Evolutionary conservation across 2,113 vertebrate species (phyloP), one percentile per base, ranked within the genome.

Genomic region (Brachyhypopomus gauderio): DNA sequence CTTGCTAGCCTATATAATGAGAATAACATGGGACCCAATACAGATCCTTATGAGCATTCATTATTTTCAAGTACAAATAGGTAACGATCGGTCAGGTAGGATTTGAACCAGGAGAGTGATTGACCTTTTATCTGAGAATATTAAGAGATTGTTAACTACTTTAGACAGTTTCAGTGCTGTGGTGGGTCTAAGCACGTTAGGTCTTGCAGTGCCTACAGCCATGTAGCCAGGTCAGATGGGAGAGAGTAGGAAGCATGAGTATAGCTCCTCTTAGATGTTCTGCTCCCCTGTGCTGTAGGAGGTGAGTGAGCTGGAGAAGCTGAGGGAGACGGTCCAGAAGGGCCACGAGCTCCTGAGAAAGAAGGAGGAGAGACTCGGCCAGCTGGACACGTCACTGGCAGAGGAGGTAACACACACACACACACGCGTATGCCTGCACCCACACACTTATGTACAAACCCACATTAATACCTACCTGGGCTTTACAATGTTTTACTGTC

Each of bases 321-420:
- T 95, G 88, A 94, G 91, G 87, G 90, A 79, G 0, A 92, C 92
- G 1, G 89, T 97, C 88, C 86, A 88, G 85, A 95, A 90, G 71
- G 95, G 95, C 2, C 93, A 92, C 3, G 75, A 79, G 20, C 90
- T 98, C 23, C 90, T 97, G 78, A 92, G 81, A 85, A 93, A 91
- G 91, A 95, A 97, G 30, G 95, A 97, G 70, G 93, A 96, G 85
- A 91, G 90, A 19, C 94, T 98, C 6, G 93, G 80, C 76, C 94
- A 96, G 89, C 88, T 97, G 73, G 95, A 96, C 89, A 93, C 88
- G 48, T 97, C 96, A 0, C 86, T 96, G 56, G 85, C 83, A 70
- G 94, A 96, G 23, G 95, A 96, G 96, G 97, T 98, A 83, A 30
- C 5, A 38, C 60, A 63, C 55, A 55, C 56, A 36, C 81, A 36